Evolutionary conservation across 2,888 invertebrate species (phyloP).

Genomic region (Leptinotarsa rubiginosa): DNA sequence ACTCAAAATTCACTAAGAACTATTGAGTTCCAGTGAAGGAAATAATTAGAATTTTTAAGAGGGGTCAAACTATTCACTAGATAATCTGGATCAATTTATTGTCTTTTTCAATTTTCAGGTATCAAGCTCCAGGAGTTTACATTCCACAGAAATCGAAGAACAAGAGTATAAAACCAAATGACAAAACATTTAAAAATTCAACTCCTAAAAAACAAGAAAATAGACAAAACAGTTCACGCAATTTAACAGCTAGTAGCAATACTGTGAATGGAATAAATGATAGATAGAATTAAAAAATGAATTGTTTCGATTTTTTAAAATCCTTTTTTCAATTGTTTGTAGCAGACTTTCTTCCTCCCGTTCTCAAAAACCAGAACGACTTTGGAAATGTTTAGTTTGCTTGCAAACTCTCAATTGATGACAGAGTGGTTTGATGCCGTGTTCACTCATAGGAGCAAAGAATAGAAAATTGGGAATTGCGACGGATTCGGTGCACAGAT

Average conservation of each 20-base stretch:
- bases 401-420: too few species aligned
- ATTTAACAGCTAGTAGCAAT: conserved; percentile 18
- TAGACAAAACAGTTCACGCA: conserved; percentile 25
- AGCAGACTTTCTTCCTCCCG: neutral
- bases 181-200: conserved; percentile 29
- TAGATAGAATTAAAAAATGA: conserved; percentile 1
- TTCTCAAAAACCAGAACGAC: too few species aligned
- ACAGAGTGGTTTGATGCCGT: too few species aligned
- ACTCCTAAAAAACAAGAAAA: conserved; percentile 28
- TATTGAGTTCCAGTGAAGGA: too few species aligned
- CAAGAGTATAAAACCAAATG: conserved; percentile 33
- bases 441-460: too few species aligned
- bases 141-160: conserved; percentile 44
- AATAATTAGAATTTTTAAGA: too few species aligned
- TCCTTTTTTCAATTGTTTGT: neutral
- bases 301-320: neutral
- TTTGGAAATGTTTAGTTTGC: too few species aligned
- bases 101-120: conserved; percentile 51
- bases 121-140: conserved; percentile 58
- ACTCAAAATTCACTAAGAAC: too few species aligned
- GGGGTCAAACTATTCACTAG: too few species aligned
- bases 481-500: too few species aligned
- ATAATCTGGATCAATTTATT: neutral
- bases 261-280: conserved; percentile 20
- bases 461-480: too few species aligned